Percentiles rank a stretch among this genome's conserved stretches.
These are phyloP conservation scores for Papilio helenus DNA, from an alignment of 1,140 invertebrate genomes.

Conservation along the genomic window DNA sequence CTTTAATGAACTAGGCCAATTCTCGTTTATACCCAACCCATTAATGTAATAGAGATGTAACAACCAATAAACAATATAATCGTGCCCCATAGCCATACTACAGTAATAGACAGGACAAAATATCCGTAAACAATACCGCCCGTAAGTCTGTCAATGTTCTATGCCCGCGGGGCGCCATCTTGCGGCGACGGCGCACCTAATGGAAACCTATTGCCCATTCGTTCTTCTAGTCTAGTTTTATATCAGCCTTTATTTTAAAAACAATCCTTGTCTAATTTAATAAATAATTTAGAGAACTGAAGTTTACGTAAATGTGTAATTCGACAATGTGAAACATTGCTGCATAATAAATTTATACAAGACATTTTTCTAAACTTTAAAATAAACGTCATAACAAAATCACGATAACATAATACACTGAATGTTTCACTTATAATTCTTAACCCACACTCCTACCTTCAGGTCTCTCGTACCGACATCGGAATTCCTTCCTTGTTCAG, in stretches of 20 bases:
- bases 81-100: background rate
- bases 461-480: background rate
- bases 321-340: background rate
- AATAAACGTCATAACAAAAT: too few relatives aligned
- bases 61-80: conserved; percentile 3
- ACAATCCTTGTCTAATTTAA: background rate
- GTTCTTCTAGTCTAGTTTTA: background rate
- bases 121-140: conserved; percentile 24
- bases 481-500: background rate
- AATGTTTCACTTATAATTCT: background rate
- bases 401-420: background rate
- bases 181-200: background rate
- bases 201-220: conserved; percentile 3
- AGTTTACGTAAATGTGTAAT: background rate
- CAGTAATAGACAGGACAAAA: conserved; percentile 1
- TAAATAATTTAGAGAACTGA: background rate
- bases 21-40: background rate
- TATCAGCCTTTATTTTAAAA: conserved; percentile 1
- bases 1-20: background rate
- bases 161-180: conserved; percentile 19
- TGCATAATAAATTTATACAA: too few relatives aligned
- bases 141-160: conserved; percentile 12
- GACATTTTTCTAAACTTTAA: too few relatives aligned
- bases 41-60: background rate
- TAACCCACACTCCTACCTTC: background rate